Conservation (phyloP, 2,888 invertebrate genomes). For the Adelphocoris suturalis region DNA sequence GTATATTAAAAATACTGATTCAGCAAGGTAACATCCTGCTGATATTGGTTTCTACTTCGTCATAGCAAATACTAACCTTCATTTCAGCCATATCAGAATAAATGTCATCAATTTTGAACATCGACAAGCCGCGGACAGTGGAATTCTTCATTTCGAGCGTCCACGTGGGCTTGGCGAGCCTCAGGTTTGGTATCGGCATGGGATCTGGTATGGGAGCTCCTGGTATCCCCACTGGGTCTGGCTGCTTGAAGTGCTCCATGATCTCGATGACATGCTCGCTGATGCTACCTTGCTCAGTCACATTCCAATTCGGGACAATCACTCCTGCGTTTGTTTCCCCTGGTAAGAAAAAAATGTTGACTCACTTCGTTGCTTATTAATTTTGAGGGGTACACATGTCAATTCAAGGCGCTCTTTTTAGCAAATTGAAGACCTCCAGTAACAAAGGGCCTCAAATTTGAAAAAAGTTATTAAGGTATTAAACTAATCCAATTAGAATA, state of each 20-base stretch:
- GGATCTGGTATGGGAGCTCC: slow-evolving; percentile 91
- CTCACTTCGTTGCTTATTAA: too few relatives aligned
- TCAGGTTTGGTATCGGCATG: slow-evolving; percentile 87
- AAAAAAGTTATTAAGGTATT: too few relatives aligned
- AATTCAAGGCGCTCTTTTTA: too few relatives aligned
- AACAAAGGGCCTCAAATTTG: too few relatives aligned
- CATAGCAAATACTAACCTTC: slow-evolving; percentile 81
- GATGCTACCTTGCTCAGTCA: slow-evolving; percentile 51
- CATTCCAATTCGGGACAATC: slow-evolving; percentile 41
- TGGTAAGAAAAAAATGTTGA: too few relatives aligned
- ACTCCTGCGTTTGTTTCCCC: background rate
- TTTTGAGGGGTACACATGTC: too few relatives aligned
- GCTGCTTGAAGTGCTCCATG: slow-evolving; percentile 89
- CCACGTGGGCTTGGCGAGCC: slow-evolving; percentile 85
- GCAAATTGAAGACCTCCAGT: too few relatives aligned
- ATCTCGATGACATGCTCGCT: slow-evolving; percentile 84
- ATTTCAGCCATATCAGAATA: slow-evolving; percentile 86
- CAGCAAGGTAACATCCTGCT: too few relatives aligned
- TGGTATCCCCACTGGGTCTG: slow-evolving; percentile 89
- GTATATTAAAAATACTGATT: too few relatives aligned
- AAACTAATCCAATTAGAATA: too few relatives aligned
- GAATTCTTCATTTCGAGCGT: slow-evolving; percentile 85
- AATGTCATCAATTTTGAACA: slow-evolving; percentile 87
- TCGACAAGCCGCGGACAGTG: slow-evolving; percentile 87
- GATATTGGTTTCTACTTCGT: too few relatives aligned